A percentile compares a stretch with the other conserved stretches of the same genome.
phyloP scores from a whole-genome alignment of 2,888 invertebrate genomes.

The Nipponacmea schrenckii region DNA sequence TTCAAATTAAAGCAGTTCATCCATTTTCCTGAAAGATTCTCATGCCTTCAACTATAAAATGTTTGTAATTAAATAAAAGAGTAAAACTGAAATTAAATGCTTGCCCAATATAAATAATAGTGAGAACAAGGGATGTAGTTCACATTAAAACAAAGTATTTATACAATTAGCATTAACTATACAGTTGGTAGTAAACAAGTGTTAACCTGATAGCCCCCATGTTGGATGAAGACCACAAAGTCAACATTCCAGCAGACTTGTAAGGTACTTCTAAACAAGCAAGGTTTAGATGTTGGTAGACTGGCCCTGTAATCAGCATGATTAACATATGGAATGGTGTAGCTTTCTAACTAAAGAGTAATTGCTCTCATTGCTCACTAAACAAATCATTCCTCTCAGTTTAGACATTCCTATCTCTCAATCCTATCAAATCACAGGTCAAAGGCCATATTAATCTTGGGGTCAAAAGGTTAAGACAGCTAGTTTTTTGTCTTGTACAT shows the following conservation, averaged over 20 bases:
- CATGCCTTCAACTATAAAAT: no score
- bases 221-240: conserved; percentile 6
- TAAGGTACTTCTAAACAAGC: neutral
- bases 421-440: neutral
- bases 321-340: neutral
- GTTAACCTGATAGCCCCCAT: conserved; percentile 9
- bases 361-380: conserved; percentile 4
- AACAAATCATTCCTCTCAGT: neutral
- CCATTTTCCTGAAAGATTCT: no score
- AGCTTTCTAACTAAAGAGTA: conserved; percentile 8
- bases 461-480: neutral
- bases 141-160: neutral
- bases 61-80: no score
- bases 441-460: neutral
- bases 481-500: neutral
- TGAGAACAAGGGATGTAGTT: no score
- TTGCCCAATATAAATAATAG: no score
- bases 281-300: neutral
- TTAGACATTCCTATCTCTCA: conserved; percentile 1
- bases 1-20: no score
- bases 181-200: conserved; percentile 7
- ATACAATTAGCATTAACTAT: neutral
- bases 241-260: conserved; percentile 4
- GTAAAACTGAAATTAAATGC: no score
- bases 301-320: conserved; percentile 3